Conservation (phyloP, 1,140 invertebrate species). For the Harpegnathos saltator region DNA sequence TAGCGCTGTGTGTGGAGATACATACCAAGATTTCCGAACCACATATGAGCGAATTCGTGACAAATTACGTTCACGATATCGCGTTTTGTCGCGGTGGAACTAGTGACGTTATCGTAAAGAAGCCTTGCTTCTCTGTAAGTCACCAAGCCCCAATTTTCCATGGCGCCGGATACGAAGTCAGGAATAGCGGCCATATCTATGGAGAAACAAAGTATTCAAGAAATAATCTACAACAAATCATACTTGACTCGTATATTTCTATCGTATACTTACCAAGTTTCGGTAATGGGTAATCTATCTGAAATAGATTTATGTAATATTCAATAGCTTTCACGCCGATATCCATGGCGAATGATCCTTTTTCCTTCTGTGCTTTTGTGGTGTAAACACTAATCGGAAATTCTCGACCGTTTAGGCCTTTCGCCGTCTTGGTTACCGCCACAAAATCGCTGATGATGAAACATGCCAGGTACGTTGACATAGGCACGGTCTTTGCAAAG, state of each 20-base stretch:
- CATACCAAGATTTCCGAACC: slow-evolving; percentile 94
- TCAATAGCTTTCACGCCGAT: slow-evolving; percentile 93
- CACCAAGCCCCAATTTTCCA: slow-evolving; percentile 97
- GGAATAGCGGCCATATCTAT: slow-evolving; percentile 96
- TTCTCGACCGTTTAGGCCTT: slow-evolving; percentile 85
- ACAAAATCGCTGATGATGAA: slow-evolving; percentile 97
- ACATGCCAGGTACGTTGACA: slow-evolving; percentile 97
- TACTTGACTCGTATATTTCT: background rate
- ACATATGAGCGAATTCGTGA: slow-evolving; percentile 97
- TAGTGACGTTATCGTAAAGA: slow-evolving; percentile 89
- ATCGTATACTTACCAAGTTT: slow-evolving; percentile 90
- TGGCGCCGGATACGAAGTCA: slow-evolving; percentile 97
- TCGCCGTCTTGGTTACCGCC: slow-evolving; percentile 86
- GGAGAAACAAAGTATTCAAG: slow-evolving; percentile 55
- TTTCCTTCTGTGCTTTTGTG: slow-evolving; percentile 90
- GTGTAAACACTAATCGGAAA: slow-evolving; percentile 91
- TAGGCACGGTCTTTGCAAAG: slow-evolving; percentile 94
- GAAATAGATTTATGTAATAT: slow-evolving; percentile 95
- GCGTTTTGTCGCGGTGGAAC: slow-evolving; percentile 91
- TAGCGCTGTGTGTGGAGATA: background rate
- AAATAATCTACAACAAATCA: slow-evolving; percentile 5
- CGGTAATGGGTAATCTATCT: slow-evolving; percentile 93
- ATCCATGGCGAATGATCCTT: slow-evolving; percentile 92
- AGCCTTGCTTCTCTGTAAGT: slow-evolving; percentile 94
- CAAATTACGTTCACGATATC: slow-evolving; percentile 93